A percentile compares a stretch with the other conserved stretches of the same genome.
These are phyloP conservation scores for Platichthys flesus DNA, from an alignment of 2,113 vertebrate genomes.

Conservation along the genomic window DNA sequence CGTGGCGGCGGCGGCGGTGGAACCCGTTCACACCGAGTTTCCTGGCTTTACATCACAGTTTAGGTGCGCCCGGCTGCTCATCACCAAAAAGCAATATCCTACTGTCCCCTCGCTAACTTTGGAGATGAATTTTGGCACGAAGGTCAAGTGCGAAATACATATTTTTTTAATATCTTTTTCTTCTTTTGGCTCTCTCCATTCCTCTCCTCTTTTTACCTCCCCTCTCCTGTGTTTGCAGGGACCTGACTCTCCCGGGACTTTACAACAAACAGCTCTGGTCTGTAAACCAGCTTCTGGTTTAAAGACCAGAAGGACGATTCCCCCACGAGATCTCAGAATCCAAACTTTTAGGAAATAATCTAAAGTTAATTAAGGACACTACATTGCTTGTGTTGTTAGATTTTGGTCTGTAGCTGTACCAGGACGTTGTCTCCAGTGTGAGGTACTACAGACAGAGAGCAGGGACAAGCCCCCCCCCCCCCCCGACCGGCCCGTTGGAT, in stretches of 20 bases:
- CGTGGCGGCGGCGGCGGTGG: slow-evolving; percentile 61
- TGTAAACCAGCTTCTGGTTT: slow-evolving; percentile 26
- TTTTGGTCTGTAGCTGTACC: not conserved
- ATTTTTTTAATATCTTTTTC: not conserved
- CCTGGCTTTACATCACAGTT: slow-evolving; percentile 74
- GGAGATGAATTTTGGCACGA: slow-evolving; percentile 40
- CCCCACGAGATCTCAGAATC: slow-evolving; percentile 37
- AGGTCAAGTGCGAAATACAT: not conserved
- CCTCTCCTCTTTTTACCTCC: slow-evolving; percentile 12
- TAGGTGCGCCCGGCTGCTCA: slow-evolving; percentile 50
- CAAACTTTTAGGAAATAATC: slow-evolving; percentile 43
- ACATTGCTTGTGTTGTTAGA: not conserved
- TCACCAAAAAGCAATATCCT: slow-evolving; percentile 58
- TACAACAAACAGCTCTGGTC: slow-evolving; percentile 45
- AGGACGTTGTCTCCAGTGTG: slow-evolving; percentile 3
- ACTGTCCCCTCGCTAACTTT: slow-evolving; percentile 49
- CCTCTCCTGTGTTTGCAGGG: slow-evolving; percentile 10
- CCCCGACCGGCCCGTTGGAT: slow-evolving; percentile 56
- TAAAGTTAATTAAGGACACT: slow-evolving; percentile 29
- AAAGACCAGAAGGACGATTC: slow-evolving; percentile 29
- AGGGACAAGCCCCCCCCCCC: slow-evolving; percentile 62
- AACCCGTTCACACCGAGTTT: slow-evolving; percentile 69
- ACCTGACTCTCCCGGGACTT: slow-evolving; percentile 34
- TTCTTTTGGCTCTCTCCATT: not conserved
- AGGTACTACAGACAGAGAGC: slow-evolving; percentile 58